Base-by-base conservation (phyloP, 2,113 vertebrate genomes). In the Vidua chalybeata region DNA sequence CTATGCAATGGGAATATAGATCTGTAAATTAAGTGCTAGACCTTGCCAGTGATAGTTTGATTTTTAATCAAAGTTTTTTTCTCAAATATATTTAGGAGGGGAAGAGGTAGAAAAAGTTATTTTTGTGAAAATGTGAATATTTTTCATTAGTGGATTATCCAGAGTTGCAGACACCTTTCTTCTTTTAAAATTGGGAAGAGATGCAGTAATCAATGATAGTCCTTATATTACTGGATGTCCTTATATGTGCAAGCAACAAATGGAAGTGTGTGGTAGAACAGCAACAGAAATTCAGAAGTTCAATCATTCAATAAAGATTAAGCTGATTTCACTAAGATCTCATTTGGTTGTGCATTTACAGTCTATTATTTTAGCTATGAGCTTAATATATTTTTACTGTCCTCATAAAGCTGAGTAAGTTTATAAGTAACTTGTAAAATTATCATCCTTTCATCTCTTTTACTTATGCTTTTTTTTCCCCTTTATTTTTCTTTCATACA, bases 401-500 rank as follows among this genome's bases (percentile, higher is more conserved):
- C 35, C 41, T 90, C 52, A 71, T 87, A 95, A 59, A 88, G 46
- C 59, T 89, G 45, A 67, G 14, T 93, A 84, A 92, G 35, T 94
- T 97, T 97, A 68, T 94, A 75, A 92, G 17, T 92, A 88, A 95
- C 68, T 62, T 96, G 68, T 87, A 89, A 90, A 94, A 61, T 87
- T 76, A 80, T 28, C 93, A 93, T 83, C 27, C 66, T 94, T 95
- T 95, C 97, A 97, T 97, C 96, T 95, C 91, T 97, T 96, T 96
- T 97, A 97, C 97, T 97, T 95, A 97, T 95, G 49, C 4, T 87
- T 97, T 97, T 97, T 96, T 97, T 97, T 97, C 48, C 97, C 96
- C 92, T 97, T 97, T 97, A 97, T 98, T 98, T 98, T 98, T 98
- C 97, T 98, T 97, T 98, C 97, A 98, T 96, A 98, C 98, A 99